Percentiles rank a stretch among this genome's conserved stretches.
phyloP scores from a whole-genome alignment of 1,140 invertebrate genomes.

The Drosophila ironensis region DNA sequence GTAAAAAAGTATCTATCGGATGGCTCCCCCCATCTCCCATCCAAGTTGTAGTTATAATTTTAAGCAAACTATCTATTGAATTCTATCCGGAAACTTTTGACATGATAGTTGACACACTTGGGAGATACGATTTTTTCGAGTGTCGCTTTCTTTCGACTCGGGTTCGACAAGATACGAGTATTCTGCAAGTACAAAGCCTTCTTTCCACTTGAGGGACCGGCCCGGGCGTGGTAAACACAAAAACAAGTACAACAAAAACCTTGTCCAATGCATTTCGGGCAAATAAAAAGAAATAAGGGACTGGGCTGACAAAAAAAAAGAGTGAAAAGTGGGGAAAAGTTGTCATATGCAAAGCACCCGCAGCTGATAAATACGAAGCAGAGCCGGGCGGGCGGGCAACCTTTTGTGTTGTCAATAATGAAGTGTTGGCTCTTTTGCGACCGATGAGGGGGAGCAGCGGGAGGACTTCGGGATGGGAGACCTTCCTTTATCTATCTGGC shows the following conservation, averaged over 20 bases:
- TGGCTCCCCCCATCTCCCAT: too few species aligned
- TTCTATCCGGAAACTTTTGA: too few species aligned
- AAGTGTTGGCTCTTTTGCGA: conserved; percentile 46
- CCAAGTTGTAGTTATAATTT: too few species aligned
- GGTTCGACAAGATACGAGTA: conserved; percentile 25
- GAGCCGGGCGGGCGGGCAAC: conserved; percentile 13
- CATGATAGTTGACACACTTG: too few species aligned
- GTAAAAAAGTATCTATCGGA: too few species aligned
- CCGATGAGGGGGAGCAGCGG: conserved; percentile 20
- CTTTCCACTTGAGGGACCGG: conserved; percentile 6
- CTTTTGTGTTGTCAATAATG: conserved; percentile 72
- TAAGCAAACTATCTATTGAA: too few species aligned
- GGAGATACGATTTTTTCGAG: not conserved
- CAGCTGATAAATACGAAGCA: conserved; percentile 39
- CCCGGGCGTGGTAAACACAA: conserved; percentile 43
- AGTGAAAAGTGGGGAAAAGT: conserved; percentile 21
- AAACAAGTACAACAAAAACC: conserved; percentile 26
- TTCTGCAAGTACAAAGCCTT: conserved; percentile 47
- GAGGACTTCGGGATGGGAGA: not conserved
- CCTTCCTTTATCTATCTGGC: conserved; percentile 61
- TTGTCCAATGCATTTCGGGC: conserved; percentile 35
- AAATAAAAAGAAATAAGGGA: conserved; percentile 12
- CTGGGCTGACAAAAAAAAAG: conserved; percentile 7
- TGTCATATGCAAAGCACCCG: conserved; percentile 59
- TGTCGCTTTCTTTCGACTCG: conserved; percentile 20